phyloP scores from a whole-genome alignment of 2,797 vertebrate genomes.

The Echiichthys vipera region DNA sequence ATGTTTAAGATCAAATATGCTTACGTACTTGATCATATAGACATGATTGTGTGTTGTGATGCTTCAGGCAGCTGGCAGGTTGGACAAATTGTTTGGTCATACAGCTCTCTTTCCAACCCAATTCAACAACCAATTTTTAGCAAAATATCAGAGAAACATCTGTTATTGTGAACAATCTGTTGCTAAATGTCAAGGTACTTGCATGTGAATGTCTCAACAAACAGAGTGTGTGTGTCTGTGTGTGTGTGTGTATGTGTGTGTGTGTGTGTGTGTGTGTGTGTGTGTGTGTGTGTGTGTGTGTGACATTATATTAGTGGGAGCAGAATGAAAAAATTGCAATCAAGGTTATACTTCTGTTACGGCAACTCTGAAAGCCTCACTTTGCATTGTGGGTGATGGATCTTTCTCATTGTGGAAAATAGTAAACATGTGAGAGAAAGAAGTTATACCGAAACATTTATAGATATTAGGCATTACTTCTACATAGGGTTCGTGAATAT shows the following conservation, averaged over 20 bases:
- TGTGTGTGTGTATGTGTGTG: no score
- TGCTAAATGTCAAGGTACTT: constrained; percentile 19
- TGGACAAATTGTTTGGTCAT: constrained; percentile 1
- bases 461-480: constrained; percentile 11
- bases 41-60: neutral
- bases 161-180: constrained; percentile 14
- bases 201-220: neutral
- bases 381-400: constrained; percentile 12
- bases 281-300: neutral
- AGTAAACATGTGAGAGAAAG: constrained; percentile 1
- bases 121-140: no score
- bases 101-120: no score
- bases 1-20: neutral
- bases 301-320: constrained; percentile 15
- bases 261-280: neutral
- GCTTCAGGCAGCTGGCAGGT: constrained; percentile 3
- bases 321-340: constrained; percentile 28
- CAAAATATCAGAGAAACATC: constrained; percentile 41
- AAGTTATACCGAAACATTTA: constrained; percentile 29
- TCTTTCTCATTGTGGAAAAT: constrained; percentile 25
- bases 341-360: constrained; percentile 36
- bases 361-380: neutral
- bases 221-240: neutral
- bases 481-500: no score
- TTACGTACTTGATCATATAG: neutral